A percentile compares a stretch with the other conserved stretches of the same genome.
Evolutionary conservation across 2,797 vertebrate genomes (phyloP).

Genomic region (Sylvia borin): DNA sequence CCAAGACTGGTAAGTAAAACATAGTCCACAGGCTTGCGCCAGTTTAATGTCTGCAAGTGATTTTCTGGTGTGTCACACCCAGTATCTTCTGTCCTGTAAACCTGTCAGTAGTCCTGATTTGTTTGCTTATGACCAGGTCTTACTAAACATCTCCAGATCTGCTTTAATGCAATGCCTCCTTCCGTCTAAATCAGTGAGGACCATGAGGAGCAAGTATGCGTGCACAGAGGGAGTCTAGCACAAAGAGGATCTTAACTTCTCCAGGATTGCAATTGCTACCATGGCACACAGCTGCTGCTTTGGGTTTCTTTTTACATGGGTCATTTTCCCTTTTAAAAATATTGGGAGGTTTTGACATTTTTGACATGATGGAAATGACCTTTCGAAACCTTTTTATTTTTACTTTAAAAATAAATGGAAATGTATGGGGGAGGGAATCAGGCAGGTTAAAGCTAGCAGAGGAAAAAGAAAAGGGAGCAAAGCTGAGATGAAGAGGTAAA

Average conservation of each 20-base stretch:
- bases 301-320: not conserved
- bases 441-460: not conserved
- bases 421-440: not conserved
- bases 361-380: not conserved
- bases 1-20: slow-evolving; percentile 50
- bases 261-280: not conserved
- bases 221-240: not conserved
- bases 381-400: not conserved
- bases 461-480: not conserved
- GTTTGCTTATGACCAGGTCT: slow-evolving; percentile 28
- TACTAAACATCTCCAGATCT: not conserved
- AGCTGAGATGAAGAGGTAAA: not conserved
- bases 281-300: not conserved
- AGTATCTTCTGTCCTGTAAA: slow-evolving; percentile 21
- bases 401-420: not conserved
- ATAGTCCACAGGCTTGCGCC: not conserved
- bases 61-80: slow-evolving; percentile 45
- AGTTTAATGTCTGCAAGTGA: slow-evolving; percentile 38
- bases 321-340: not conserved
- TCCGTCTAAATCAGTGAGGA: not conserved
- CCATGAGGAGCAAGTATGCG: accelerated
- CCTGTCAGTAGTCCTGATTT: slow-evolving; percentile 17
- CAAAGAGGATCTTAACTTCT: not conserved
- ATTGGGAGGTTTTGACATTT: not conserved
- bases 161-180: not conserved